Evolutionary conservation across 2,113 vertebrate genomes (phyloP).

Genomic region (Bettongia penicillata): DNA sequence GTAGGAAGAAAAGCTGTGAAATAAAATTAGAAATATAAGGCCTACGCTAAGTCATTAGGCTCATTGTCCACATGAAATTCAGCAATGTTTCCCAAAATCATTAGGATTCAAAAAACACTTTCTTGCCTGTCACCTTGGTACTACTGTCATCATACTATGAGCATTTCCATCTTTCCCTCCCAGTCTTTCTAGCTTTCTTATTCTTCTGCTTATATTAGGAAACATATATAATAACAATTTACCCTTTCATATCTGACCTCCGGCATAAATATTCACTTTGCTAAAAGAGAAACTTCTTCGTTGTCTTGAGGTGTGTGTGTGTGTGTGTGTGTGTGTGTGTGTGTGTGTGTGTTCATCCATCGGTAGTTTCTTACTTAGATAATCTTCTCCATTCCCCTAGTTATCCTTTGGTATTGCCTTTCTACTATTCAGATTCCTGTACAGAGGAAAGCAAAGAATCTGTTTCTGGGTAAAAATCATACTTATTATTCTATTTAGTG

Average conservation of each 20-base stretch:
- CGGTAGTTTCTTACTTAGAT: constrained; percentile 73
- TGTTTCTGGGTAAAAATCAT: neutral
- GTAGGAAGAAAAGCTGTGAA: neutral
- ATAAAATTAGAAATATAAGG: neutral
- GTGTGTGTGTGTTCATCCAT: neutral
- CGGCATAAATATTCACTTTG: neutral
- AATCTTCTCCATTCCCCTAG: constrained; percentile 77
- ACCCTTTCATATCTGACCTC: constrained; percentile 8
- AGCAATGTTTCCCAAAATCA: neutral
- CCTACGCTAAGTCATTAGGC: neutral
- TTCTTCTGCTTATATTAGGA: constrained; percentile 50
- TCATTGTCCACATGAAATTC: neutral
- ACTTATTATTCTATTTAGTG: neutral
- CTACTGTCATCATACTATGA: no score
- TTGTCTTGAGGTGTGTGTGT: constrained; percentile 14
- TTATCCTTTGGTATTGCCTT: constrained; percentile 54
- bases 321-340: no score
- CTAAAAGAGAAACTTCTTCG: constrained; percentile 51
- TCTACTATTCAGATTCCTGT: neutral
- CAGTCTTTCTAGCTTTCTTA: neutral
- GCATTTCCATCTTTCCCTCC: neutral
- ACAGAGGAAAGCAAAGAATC: constrained; percentile 4
- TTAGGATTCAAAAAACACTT: no score
- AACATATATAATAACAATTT: neutral
- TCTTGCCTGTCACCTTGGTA: neutral